Percentiles rank a stretch among this genome's conserved stretches.
Evolutionary conservation across 2,888 invertebrate genomes (phyloP).

Genomic region (Chrysomela aeneicollis): DNA sequence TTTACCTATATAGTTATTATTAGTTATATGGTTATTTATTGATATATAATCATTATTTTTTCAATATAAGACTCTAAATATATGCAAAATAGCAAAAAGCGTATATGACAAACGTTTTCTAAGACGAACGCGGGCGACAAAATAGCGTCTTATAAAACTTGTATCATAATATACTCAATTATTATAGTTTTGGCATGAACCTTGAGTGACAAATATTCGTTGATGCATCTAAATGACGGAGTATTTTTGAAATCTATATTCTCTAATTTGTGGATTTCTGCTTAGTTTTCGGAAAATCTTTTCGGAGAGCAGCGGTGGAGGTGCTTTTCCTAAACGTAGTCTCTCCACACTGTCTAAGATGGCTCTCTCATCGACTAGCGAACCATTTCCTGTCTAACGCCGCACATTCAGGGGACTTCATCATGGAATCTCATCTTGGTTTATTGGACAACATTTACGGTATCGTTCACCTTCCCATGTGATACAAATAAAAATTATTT

Average conservation of each 20-base stretch:
- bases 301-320: constrained; percentile 78
- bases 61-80: too few species aligned
- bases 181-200: too few species aligned
- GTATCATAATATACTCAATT: too few species aligned
- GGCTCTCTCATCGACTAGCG: constrained; percentile 64
- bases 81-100: too few species aligned
- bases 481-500: constrained; percentile 28
- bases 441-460: constrained; percentile 39
- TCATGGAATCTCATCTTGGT: constrained; percentile 21
- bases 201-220: too few species aligned
- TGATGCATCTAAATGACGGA: too few species aligned
- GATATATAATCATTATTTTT: too few species aligned
- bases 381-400: constrained; percentile 56
- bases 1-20: too few species aligned
- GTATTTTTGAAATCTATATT: neutral
- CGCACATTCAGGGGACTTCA: constrained; percentile 20
- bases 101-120: too few species aligned
- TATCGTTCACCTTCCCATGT: constrained; percentile 48
- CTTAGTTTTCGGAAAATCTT: constrained; percentile 89
- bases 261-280: constrained; percentile 40
- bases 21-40: too few species aligned
- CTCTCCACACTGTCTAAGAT: constrained; percentile 81
- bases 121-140: too few species aligned
- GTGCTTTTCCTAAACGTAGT: constrained; percentile 82
- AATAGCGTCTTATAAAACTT: too few species aligned